These are phyloP conservation scores for Lithophane leautieri DNA, from an alignment of 2,888 invertebrate genomes.

Conservation along the genomic window DNA sequence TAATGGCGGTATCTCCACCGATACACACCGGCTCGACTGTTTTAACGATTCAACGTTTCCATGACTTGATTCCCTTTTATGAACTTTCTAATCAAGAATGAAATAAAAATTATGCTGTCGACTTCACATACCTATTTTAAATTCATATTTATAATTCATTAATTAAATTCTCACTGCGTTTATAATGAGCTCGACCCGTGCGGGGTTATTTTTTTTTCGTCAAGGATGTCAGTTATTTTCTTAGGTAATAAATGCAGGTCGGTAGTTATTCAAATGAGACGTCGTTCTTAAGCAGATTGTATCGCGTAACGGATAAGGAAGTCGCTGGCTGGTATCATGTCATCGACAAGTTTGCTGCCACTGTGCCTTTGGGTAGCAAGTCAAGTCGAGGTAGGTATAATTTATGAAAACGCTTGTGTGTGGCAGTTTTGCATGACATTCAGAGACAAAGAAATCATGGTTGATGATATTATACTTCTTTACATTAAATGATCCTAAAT, in stretches of 20 bases:
- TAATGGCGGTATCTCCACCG: slow-evolving; percentile 83
- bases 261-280: slow-evolving; percentile 87
- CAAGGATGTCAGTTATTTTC: slow-evolving; percentile 78
- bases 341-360: slow-evolving; percentile 76
- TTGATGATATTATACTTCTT: slow-evolving; percentile 10
- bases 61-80: slow-evolving; percentile 63
- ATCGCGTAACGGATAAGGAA: slow-evolving; percentile 87
- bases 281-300: slow-evolving; percentile 80
- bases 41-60: slow-evolving; percentile 59
- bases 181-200: slow-evolving; percentile 63
- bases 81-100: slow-evolving; percentile 69
- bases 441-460: slow-evolving; percentile 10
- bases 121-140: slow-evolving; percentile 58
- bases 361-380: slow-evolving; percentile 65
- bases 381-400: slow-evolving; percentile 28
- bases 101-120: slow-evolving; percentile 61
- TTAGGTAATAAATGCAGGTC: slow-evolving; percentile 78
- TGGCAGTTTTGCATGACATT: neutral
- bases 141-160: slow-evolving; percentile 69
- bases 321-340: slow-evolving; percentile 81
- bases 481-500: neutral
- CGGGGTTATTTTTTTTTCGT: slow-evolving; percentile 69
- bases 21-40: slow-evolving; percentile 67
- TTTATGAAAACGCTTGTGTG: slow-evolving; percentile 11
- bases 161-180: slow-evolving; percentile 67